These are phyloP conservation scores for Drosophila flavopinicola DNA, from an alignment of 2,888 invertebrate genomes.

Conservation along the genomic window DNA sequence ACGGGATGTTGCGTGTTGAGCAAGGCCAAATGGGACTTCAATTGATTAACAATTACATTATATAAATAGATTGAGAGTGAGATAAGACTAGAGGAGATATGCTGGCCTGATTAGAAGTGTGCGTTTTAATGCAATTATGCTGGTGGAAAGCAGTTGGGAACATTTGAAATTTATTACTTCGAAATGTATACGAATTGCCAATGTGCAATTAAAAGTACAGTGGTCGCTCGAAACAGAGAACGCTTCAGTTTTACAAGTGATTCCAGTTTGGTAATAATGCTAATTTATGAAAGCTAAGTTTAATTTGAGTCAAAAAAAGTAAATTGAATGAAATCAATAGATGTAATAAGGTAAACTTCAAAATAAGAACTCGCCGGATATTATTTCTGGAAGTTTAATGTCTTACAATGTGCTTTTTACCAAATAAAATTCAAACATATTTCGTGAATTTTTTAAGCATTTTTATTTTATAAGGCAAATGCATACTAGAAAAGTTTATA, in stretches of 20 bases:
- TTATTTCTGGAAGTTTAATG: no score
- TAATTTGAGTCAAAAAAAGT: neutral
- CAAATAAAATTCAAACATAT: neutral
- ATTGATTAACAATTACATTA: constrained; percentile 37
- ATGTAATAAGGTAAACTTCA: no score
- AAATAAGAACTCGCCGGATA: no score
- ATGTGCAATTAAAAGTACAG: neutral
- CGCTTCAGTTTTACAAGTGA: no score
- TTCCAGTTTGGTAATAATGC: no score
- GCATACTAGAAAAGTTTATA: no score
- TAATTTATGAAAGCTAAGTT: neutral
- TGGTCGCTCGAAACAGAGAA: no score
- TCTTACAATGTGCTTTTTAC: no score
- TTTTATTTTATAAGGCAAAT: no score
- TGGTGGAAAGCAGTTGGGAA: neutral
- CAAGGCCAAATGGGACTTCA: constrained; percentile 18
- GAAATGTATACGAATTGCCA: neutral
- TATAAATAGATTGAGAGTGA: constrained; percentile 16
- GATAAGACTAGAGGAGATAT: constrained; percentile 1
- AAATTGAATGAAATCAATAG: neutral
- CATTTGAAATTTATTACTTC: neutral
- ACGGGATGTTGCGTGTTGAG: constrained; percentile 58
- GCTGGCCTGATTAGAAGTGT: neutral
- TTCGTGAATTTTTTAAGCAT: neutral
- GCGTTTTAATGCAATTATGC: constrained; percentile 5